Conservation (phyloP, 2,888 invertebrate species). For the Keiferia lycopersicella region DNA sequence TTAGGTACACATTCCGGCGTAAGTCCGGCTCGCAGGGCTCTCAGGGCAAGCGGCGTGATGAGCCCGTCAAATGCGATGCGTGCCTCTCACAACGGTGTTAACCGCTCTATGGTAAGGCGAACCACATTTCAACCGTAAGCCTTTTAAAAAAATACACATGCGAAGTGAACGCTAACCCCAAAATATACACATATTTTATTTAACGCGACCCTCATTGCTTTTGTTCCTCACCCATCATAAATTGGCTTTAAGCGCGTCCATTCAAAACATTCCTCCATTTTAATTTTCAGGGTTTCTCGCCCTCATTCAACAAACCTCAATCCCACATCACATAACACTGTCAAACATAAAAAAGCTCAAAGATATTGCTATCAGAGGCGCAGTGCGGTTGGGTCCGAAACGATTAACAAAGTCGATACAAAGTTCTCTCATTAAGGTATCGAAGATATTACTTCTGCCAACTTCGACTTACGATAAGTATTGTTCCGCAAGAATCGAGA, state of each 20-base stretch:
- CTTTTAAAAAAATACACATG: conserved; percentile 7
- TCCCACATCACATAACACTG: conserved; percentile 29
- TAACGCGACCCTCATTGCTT: conserved; percentile 35
- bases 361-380: conserved; percentile 35
- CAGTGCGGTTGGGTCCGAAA: conserved; percentile 60
- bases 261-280: conserved; percentile 45
- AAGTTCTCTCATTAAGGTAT: conserved; percentile 80
- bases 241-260: conserved; percentile 70
- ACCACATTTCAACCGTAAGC: conserved; percentile 40
- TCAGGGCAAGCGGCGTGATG: conserved; percentile 76
- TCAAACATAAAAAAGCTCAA: conserved; percentile 37
- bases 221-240: conserved; percentile 39
- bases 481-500: conserved; percentile 74
- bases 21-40: conserved; percentile 80
- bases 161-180: background rate
- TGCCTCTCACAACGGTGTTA: conserved; percentile 82
- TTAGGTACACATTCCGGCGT: conserved; percentile 83
- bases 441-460: conserved; percentile 76
- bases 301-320: conserved; percentile 33
- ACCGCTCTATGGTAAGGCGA: conserved; percentile 76
- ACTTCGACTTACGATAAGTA: conserved; percentile 75
- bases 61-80: conserved; percentile 80
- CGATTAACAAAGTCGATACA: conserved; percentile 77
- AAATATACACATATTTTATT: conserved; percentile 8
- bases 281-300: conserved; percentile 49